Base-by-base conservation (phyloP, 2,888 invertebrate genomes). In the Mamestra brassicae region DNA sequence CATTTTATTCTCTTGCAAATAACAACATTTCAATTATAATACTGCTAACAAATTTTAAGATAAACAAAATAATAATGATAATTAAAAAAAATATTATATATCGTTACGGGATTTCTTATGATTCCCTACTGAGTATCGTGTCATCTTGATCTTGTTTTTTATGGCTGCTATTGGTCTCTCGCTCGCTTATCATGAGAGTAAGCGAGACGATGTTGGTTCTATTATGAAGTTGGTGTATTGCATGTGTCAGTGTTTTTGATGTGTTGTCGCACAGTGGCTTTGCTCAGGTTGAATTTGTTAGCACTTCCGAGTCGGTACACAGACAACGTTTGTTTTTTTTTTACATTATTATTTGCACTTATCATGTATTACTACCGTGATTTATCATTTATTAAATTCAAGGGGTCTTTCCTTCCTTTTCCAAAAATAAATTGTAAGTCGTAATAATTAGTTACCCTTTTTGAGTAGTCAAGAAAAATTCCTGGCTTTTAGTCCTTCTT, bases 181-280 rank as follows among this genome's bases (percentile, higher is more conserved):
- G 17, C 52, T 52, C 52, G 52, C 7, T 2, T 52, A 17, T 17
- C 6, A 52, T 17, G 17, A 52, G 52, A 52, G 15, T 7, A 52
- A 52, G 52, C 52, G 52, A 52, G 17, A 52, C 52, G 2, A 60
- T n/a, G 63, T 78, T 84, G 60, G 60, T 57, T 68, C 67, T 7
- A 74, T 17, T 63, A 77, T 69, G 76, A 71, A 78, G 50, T 80
- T 66, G 62, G 62, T 84, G 42, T 81, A 90, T 86, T 92, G 94
- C 94, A 94, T 94, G 94, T 92, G 83, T 91, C 83, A 74, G 86
- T 91, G 90, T 91, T 87, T 90, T 80, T 72, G 8, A 62, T 89
- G 87, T 87, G 78, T 92, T 90, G 89, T 93, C 86, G 94, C 95
- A 95, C 94, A 91, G 85, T 93, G 72, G 95, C 95, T 95, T 94